Conservation (phyloP, 2,888 invertebrate genomes). For the Stramonita haemastoma region DNA sequence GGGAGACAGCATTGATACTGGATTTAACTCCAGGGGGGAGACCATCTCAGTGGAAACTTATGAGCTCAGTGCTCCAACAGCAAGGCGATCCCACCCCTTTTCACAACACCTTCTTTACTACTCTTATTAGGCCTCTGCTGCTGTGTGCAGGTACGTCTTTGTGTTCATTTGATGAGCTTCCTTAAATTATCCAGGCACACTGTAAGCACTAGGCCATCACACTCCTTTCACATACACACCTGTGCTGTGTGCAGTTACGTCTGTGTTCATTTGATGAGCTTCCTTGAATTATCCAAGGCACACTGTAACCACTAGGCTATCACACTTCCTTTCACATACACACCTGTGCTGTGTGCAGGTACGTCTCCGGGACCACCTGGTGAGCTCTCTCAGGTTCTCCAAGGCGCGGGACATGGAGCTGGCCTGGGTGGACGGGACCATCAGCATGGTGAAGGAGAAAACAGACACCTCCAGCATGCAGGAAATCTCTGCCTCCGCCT, state of each 20-base stretch:
- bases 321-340: no score
- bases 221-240: neutral
- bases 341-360: conserved; percentile 82
- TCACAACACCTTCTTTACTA: no score
- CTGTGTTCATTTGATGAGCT: conserved; percentile 80
- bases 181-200: conserved; percentile 86
- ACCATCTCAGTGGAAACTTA: no score
- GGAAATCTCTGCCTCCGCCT: conserved; percentile 50
- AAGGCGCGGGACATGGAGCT: conserved; percentile 92
- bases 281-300: neutral
- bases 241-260: conserved; percentile 83
- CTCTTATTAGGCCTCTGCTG: no score
- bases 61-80: no score
- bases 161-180: conserved; percentile 92
- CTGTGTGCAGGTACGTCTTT: conserved; percentile 86
- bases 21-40: no score
- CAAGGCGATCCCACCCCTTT: no score
- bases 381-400: conserved; percentile 91
- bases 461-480: conserved; percentile 62
- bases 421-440: conserved; percentile 92
- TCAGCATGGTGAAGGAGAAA: conserved; percentile 58
- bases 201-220: neutral
- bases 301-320: no score
- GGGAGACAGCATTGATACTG: no score
- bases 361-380: conserved; percentile 92